These are phyloP conservation scores for Herminia tarsipennalis DNA, from an alignment of 2,888 invertebrate genomes.

Conservation along the genomic window DNA sequence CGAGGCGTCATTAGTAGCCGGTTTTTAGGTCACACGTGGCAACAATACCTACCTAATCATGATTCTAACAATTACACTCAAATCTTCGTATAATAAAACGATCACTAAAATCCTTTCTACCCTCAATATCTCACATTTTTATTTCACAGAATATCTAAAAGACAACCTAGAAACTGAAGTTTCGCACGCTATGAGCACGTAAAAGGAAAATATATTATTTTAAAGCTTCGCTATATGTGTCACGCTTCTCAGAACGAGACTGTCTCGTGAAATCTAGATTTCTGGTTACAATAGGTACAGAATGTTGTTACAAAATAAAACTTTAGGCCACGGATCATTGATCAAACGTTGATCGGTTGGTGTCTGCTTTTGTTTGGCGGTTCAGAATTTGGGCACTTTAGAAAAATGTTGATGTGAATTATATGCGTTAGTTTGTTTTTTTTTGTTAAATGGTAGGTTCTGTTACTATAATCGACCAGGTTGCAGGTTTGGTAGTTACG, in stretches of 20 bases:
- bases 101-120: neutral
- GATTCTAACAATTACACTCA: no score
- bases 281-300: neutral
- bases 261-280: neutral
- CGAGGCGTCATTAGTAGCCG: no score
- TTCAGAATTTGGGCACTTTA: slow-evolving; percentile 28
- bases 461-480: no score
- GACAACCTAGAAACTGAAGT: slow-evolving; percentile 21
- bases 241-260: neutral
- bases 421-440: no score
- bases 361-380: slow-evolving; percentile 53
- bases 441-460: no score
- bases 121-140: neutral
- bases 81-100: neutral
- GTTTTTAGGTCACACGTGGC: no score
- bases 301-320: slow-evolving; percentile 21
- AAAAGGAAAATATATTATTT: neutral
- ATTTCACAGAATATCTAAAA: slow-evolving; percentile 33
- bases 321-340: slow-evolving; percentile 49
- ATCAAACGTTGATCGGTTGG: slow-evolving; percentile 54
- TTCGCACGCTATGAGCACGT: slow-evolving; percentile 1
- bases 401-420: neutral
- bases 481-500: no score
- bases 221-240: neutral
- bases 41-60: no score